A percentile compares a stretch with the other conserved stretches of the same genome.
phyloP scores from a whole-genome alignment of 1,140 invertebrate genomes.

The Drosophila busckii region DNA sequence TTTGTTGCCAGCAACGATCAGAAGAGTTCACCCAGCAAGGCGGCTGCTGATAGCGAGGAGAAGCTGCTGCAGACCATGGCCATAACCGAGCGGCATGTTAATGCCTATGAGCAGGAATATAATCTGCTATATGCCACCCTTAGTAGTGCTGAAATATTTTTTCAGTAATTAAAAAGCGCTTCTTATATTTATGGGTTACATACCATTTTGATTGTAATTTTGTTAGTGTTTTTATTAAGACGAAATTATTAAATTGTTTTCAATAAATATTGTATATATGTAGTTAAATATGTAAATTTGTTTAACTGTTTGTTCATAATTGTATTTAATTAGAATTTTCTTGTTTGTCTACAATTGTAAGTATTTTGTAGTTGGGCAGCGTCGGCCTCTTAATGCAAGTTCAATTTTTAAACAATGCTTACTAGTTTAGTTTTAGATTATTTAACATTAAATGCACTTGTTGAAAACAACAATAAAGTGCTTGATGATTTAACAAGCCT shows the following conservation, averaged over 20 bases:
- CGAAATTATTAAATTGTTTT: conserved; percentile 48
- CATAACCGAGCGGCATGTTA: conserved; percentile 91
- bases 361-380: conserved; percentile 6
- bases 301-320: conserved; percentile 2
- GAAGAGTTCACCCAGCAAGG: conserved; percentile 50
- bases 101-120: conserved; percentile 92
- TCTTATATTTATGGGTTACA: not conserved
- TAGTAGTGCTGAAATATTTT: conserved; percentile 96
- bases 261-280: conserved; percentile 25
- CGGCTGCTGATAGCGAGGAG: conserved; percentile 84
- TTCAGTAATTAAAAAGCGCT: conserved; percentile 82
- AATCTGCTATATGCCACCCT: conserved; percentile 94
- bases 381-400: conserved; percentile 11
- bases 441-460: no score
- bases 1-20: conserved; percentile 70
- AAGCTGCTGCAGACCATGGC: conserved; percentile 95
- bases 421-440: no score
- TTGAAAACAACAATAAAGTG: no score
- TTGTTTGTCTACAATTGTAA: no score
- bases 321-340: conserved; percentile 11
- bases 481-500: no score
- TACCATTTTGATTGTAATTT: not conserved
- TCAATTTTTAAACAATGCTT: no score
- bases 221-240: conserved; percentile 47
- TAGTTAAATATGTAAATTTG: conserved; percentile 7